Percentiles rank a stretch among this genome's conserved stretches.
phyloP scores from a whole-genome alignment of 2,888 invertebrate genomes.

The Acanthosepion pharaonis region DNA sequence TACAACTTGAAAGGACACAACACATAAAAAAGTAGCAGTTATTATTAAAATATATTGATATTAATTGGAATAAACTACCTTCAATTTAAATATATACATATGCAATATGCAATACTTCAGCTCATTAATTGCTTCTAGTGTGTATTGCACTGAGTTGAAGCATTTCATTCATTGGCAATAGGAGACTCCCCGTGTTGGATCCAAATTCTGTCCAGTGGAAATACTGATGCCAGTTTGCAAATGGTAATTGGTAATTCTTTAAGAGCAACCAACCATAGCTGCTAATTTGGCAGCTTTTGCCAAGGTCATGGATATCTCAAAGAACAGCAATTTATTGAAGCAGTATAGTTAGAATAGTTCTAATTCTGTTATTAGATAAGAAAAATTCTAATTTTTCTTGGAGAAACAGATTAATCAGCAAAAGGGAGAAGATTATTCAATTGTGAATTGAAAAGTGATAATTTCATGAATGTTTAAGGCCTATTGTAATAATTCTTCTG shows the following conservation, averaged over 20 bases:
- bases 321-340: not conserved
- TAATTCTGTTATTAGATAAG: not conserved
- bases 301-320: not conserved
- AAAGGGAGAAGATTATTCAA: not conserved
- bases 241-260: not conserved
- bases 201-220: not conserved
- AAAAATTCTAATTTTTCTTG: not conserved
- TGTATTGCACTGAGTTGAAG: not conserved
- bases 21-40: too few relatives aligned
- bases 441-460: not conserved
- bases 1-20: too few relatives aligned
- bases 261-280: not conserved
- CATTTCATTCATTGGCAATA: not conserved
- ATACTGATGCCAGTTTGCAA: not conserved
- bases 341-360: not conserved
- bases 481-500: too few relatives aligned
- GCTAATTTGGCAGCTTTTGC: not conserved
- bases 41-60: too few relatives aligned
- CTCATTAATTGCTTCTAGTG: not conserved
- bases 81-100: not conserved
- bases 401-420: not conserved
- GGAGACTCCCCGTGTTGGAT: not conserved
- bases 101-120: not conserved
- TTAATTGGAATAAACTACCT: not conserved
- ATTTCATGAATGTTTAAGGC: too few relatives aligned